phyloP scores from a whole-genome alignment of 1,140 invertebrate species.

The Philotrypesis tridentata region DNA sequence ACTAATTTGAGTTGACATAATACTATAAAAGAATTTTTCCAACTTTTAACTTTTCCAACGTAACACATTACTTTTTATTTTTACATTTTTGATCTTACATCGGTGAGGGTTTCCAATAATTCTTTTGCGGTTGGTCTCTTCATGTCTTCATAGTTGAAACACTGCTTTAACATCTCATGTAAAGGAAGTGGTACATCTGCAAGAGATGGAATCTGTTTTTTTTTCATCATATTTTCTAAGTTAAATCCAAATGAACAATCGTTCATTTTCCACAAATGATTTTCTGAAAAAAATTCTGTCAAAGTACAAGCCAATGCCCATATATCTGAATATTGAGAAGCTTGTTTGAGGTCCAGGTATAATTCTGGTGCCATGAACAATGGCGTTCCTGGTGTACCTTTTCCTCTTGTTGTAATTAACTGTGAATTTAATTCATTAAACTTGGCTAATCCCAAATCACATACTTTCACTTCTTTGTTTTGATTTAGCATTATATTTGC shows the following conservation, averaged over 20 bases:
- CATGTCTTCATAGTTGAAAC: too few species aligned
- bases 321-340: neutral
- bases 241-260: neutral
- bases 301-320: neutral
- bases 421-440: neutral
- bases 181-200: neutral
- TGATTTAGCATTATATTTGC: neutral
- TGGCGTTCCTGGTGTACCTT: neutral
- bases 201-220: neutral
- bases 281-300: neutral
- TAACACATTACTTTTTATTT: too few species aligned
- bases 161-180: too few species aligned
- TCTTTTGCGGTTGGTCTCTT: too few species aligned
- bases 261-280: neutral
- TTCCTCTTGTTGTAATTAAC: neutral
- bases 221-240: neutral
- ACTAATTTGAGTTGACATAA: too few species aligned
- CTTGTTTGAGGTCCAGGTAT: neutral
- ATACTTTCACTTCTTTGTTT: neutral
- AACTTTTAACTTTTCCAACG: too few species aligned
- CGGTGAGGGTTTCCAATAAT: too few species aligned
- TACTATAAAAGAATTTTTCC: too few species aligned
- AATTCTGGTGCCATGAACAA: constrained; percentile 1
- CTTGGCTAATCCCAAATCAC: neutral
- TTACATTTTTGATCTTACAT: too few species aligned